These are phyloP conservation scores for Alethe diademata DNA, from an alignment of 2,113 vertebrate genomes.

Conservation along the genomic window DNA sequence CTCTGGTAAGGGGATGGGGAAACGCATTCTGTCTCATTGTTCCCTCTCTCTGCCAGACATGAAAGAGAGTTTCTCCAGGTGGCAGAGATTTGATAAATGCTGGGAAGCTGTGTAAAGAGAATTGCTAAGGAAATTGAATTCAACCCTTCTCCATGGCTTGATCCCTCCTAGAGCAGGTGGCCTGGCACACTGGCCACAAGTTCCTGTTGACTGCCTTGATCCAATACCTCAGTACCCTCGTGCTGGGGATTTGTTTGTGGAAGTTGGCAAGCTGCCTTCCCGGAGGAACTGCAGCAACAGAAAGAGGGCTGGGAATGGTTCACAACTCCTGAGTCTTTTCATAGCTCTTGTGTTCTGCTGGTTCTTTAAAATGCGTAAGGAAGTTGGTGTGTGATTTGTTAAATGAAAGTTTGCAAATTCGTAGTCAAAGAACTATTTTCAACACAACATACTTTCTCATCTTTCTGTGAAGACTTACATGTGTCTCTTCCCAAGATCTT, in stretches of 20 bases:
- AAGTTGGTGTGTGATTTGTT: background rate
- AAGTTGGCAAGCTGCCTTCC: slow-evolving; percentile 2
- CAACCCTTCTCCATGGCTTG: background rate
- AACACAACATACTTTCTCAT: background rate
- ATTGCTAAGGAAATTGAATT: slow-evolving; percentile 21
- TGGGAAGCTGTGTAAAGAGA: background rate
- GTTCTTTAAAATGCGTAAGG: background rate
- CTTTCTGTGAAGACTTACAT: background rate
- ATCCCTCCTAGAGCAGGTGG: slow-evolving; percentile 31
- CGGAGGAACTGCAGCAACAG: background rate
- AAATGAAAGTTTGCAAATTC: background rate
- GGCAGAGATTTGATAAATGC: background rate
- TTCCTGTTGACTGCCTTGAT: slow-evolving; percentile 19
- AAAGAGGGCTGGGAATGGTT: background rate
- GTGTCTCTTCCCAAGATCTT: background rate
- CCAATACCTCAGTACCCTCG: background rate
- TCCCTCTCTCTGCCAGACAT: background rate
- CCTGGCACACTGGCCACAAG: background rate
- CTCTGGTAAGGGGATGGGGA: background rate
- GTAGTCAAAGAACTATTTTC: background rate
- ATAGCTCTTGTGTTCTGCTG: background rate
- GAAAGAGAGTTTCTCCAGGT: background rate
- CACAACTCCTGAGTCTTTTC: background rate
- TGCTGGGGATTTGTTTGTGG: slow-evolving; percentile 1
- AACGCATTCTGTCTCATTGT: background rate